Evolutionary conservation across 2,888 invertebrate genomes (phyloP), one percentile per base, ranked within the genome.

Genomic region (Parapristionchus giblindavisi): DNA sequence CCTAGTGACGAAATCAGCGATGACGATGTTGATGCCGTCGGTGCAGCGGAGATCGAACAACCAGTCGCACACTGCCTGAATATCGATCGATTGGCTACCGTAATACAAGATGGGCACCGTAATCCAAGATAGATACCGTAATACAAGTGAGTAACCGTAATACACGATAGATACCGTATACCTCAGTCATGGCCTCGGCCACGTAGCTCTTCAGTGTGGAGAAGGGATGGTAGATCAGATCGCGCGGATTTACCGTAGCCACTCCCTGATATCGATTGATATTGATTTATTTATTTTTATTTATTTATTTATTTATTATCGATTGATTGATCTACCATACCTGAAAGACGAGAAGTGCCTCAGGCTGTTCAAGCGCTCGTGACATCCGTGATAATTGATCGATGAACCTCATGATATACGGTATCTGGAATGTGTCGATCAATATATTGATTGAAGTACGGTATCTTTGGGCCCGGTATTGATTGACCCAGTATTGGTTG

Each of bases 11-110:
- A 71, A 54, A 40, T 71, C 70, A 29, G 40, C 70, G 38, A 56
- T 54, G 21, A 71, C 70, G 21, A 71, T 71, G 29, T 71, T 71
- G 40, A 71, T 71, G 27, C 70, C 54, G 40, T 71, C 70, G 2
- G 29, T 38, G 11, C 36, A 56, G 8, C 56, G 29, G 27, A 38
- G 70, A 24, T 54, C 36, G 8, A 40, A 24, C 8, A 71, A 29
- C 70, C 70, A 71, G 17, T 29, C 34, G 24, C 51, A 52, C 27
- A 36, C 52, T 68, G 68, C 68, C 68, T 68, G 68, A 52, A 27
- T 0, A n/a, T 68, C 11, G 21, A 17, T 14, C 43, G 17, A 8
- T 43, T 43, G 43, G 43, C 17, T 43, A 43, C 32, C n/a, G 27
- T 27, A 29, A 65, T 27, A 3, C 63, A 43, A 43, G 17, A 29